These are phyloP conservation scores for Psittacula derbiana DNA, from an alignment of 2,797 vertebrate species.

Conservation along the genomic window DNA sequence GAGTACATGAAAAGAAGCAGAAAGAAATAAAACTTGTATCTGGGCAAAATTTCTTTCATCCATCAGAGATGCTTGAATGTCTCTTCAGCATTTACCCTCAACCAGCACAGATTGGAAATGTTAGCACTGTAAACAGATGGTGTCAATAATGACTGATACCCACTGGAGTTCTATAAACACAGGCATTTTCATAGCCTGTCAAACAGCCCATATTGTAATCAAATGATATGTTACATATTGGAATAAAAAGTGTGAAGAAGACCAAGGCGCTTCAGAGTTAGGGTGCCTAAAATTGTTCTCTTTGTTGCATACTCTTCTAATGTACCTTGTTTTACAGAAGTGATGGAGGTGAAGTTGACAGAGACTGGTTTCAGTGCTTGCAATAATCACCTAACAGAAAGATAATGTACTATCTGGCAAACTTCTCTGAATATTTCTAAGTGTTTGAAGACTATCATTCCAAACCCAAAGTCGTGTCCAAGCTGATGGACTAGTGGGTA, in stretches of 20 bases:
- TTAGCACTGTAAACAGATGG: neutral
- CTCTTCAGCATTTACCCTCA: neutral
- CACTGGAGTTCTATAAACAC: neutral
- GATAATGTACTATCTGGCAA: too few species aligned
- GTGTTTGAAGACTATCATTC: neutral
- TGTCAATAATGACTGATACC: neutral
- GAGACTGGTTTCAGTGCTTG: neutral
- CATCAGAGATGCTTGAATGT: neutral
- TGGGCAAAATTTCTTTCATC: neutral
- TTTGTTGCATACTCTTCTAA: neutral
- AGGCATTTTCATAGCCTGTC: neutral
- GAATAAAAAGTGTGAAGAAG: neutral
- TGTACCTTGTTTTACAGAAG: neutral
- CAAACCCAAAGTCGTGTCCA: fast-evolving
- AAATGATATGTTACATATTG: neutral
- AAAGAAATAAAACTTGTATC: neutral
- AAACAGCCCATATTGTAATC: neutral
- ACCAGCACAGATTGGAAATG: neutral
- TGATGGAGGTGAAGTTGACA: neutral
- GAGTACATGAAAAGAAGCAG: neutral
- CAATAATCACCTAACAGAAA: neutral
- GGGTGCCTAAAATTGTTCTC: neutral
- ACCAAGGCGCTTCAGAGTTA: neutral
- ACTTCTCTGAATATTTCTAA: neutral
- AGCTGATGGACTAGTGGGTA: neutral